Evolutionary conservation across 2,113 vertebrate genomes (phyloP).

Genomic region (Pelmatolapia mariae): DNA sequence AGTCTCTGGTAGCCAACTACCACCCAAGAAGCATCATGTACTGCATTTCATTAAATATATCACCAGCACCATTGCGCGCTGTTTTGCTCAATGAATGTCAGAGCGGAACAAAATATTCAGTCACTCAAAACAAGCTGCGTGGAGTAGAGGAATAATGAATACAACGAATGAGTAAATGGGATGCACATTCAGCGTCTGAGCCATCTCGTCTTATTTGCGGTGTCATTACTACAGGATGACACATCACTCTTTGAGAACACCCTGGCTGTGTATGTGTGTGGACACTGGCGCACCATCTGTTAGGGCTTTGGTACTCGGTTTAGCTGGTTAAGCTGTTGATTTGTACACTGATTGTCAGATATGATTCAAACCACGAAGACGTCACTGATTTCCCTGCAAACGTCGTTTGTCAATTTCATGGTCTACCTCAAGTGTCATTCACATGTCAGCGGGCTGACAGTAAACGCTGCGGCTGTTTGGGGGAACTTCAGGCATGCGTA

Average conservation of each 20-base stretch:
- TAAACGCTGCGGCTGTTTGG: neutral
- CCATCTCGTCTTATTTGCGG: conserved; percentile 1
- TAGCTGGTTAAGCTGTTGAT: conserved; percentile 9
- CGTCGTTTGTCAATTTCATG: neutral
- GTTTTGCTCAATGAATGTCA: neutral
- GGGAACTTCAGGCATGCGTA: neutral
- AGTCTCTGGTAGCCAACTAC: neutral
- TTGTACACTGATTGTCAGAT: conserved; percentile 9
- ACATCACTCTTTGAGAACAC: neutral
- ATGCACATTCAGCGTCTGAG: neutral
- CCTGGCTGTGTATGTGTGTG: neutral
- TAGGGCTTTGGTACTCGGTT: conserved; percentile 12
- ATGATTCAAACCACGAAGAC: conserved; percentile 36
- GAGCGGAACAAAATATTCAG: neutral
- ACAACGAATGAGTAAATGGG: neutral
- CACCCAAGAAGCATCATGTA: neutral
- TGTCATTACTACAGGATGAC: conserved; percentile 7
- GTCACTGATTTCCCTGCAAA: conserved; percentile 26
- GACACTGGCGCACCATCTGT: conserved; percentile 14
- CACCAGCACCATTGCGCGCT: neutral
- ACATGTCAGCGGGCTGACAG: neutral
- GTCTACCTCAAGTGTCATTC: neutral
- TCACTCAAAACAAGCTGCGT: neutral
- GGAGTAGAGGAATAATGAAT: neutral
- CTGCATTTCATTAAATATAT: neutral